phyloP scores from a whole-genome alignment of 2,888 invertebrate species.

The Trilocha varians region DNA sequence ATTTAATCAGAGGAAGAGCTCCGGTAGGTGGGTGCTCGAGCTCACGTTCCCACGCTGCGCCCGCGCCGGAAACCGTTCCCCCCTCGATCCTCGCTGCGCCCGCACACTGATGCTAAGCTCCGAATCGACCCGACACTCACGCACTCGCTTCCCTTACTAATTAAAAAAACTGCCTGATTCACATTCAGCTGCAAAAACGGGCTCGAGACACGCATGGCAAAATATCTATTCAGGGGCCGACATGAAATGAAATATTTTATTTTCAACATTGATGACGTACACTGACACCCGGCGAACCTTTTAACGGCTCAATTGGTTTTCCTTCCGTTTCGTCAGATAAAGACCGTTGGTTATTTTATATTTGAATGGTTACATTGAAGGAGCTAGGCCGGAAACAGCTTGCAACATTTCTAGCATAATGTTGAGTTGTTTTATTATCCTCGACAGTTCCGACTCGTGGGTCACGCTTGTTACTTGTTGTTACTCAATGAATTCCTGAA shows the following conservation, averaged over 20 bases:
- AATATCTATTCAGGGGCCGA: slow-evolving; percentile 42
- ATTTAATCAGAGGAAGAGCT: slow-evolving; percentile 56
- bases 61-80: slow-evolving; percentile 58
- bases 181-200: slow-evolving; percentile 53
- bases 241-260: too few relatives aligned
- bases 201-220: slow-evolving; percentile 56
- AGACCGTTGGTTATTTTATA: slow-evolving; percentile 10
- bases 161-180: slow-evolving; percentile 35
- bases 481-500: too few relatives aligned
- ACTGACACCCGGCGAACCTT: slow-evolving; percentile 39
- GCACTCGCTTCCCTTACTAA: slow-evolving; percentile 48
- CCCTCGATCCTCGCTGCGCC: slow-evolving; percentile 25
- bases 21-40: slow-evolving; percentile 58
- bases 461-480: slow-evolving; percentile 4
- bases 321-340: slow-evolving; percentile 38
- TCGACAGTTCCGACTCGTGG: slow-evolving; percentile 5
- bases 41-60: slow-evolving; percentile 66
- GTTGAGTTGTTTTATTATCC: not conserved
- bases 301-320: slow-evolving; percentile 47
- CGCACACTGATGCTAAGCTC: slow-evolving; percentile 46
- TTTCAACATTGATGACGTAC: too few relatives aligned
- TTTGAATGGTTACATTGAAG: not conserved
- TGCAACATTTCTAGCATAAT: not conserved
- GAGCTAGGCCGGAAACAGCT: not conserved
- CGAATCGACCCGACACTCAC: slow-evolving; percentile 57